These are phyloP conservation scores for Lordiphosa clarofinis DNA, from an alignment of 1,140 invertebrate species.

Conservation along the genomic window DNA sequence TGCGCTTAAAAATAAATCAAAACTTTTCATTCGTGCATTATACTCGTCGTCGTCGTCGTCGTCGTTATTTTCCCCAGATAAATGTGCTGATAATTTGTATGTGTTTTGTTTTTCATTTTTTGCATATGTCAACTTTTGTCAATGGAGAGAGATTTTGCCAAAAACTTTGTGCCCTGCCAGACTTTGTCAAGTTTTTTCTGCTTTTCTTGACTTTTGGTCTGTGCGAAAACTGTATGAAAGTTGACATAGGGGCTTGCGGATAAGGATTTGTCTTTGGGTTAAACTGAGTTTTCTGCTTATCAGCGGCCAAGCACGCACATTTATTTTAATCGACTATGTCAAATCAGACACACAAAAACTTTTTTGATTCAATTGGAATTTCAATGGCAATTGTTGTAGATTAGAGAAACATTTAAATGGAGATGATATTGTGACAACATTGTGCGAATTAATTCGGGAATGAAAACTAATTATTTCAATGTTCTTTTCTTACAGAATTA, in stretches of 20 bases:
- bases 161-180: conserved; percentile 12
- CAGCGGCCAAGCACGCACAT: conserved; percentile 10
- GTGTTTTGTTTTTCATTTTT: conserved; percentile 3
- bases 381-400: no score
- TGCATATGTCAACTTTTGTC: conserved; percentile 21
- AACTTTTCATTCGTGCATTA: conserved; percentile 21
- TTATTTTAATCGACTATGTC: not conserved
- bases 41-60: conserved; percentile 6
- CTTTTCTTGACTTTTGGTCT: conserved; percentile 23
- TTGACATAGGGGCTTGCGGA: conserved; percentile 4
- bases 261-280: conserved; percentile 38
- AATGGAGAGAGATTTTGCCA: conserved; percentile 10
- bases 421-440: no score
- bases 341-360: not conserved
- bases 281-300: conserved; percentile 27
- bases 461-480: no score
- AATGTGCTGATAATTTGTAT: conserved; percentile 21
- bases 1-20: conserved; percentile 24
- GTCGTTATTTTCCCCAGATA: conserved; percentile 15
- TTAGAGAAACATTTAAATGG: no score
- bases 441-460: no score
- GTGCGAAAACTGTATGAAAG: conserved; percentile 1
- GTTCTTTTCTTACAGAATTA: no score
- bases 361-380: not conserved
- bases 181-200: conserved; percentile 17